These are phyloP conservation scores for Ariolimax columbianus DNA, from an alignment of 2,888 invertebrate genomes.

Conservation along the genomic window DNA sequence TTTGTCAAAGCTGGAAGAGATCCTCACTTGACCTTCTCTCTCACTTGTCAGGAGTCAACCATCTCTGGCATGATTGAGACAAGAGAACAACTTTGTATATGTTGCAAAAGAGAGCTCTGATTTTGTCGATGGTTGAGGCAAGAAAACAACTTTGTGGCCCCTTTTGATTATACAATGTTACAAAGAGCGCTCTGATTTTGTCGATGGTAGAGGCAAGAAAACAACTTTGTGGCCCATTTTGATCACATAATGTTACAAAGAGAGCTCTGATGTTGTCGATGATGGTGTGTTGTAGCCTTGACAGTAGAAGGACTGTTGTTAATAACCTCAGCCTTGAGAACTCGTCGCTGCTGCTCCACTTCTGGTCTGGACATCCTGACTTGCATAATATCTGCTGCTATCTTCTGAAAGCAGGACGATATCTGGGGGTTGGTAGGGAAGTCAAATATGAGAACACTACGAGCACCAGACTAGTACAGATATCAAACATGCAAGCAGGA, in stretches of 20 bases:
- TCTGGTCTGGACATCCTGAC: conserved; percentile 84
- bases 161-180: conserved; percentile 55
- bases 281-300: conserved; percentile 37
- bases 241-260: conserved; percentile 60
- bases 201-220: no score
- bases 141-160: no score
- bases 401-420: conserved; percentile 82
- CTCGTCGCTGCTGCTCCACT: conserved; percentile 84
- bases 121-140: no score
- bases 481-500: no score
- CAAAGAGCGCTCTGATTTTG: no score
- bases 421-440: conserved; percentile 70
- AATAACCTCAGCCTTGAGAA: conserved; percentile 84
- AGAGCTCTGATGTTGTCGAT: conserved; percentile 58
- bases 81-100: no score
- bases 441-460: background rate
- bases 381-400: conserved; percentile 86
- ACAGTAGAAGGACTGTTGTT: conserved; percentile 65
- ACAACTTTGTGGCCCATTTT: background rate
- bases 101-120: no score
- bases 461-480: no score
- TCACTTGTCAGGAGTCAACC: no score
- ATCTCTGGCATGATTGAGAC: no score
- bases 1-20: no score
- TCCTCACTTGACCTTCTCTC: no score